Percentiles rank a stretch among this genome's conserved stretches.
These are phyloP conservation scores for Hydropsyche tenuis DNA, from an alignment of 1,140 invertebrate genomes.

Conservation along the genomic window DNA sequence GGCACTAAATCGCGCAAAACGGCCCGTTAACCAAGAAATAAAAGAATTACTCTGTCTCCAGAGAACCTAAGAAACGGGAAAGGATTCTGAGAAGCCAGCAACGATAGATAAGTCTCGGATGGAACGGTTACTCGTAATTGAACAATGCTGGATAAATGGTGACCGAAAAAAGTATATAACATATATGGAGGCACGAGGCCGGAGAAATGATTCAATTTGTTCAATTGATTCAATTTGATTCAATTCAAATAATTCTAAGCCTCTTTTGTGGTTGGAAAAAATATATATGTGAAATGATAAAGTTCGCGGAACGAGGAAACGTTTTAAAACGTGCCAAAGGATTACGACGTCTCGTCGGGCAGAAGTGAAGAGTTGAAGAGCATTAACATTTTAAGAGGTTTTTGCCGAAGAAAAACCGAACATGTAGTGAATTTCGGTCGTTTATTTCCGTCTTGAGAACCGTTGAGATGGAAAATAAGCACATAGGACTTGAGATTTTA, in stretches of 20 bases:
- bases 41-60: not conserved
- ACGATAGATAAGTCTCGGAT: slow-evolving; percentile 22
- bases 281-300: not conserved
- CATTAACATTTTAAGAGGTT: too few relatives aligned
- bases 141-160: slow-evolving; percentile 49
- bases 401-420: too few relatives aligned
- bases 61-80: not conserved
- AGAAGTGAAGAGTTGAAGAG: too few relatives aligned
- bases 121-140: slow-evolving; percentile 35
- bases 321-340: too few relatives aligned
- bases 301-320: not conserved
- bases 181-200: not conserved
- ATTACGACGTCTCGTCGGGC: too few relatives aligned
- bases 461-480: too few relatives aligned
- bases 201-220: not conserved
- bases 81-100: not conserved
- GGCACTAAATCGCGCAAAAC: slow-evolving; percentile 4
- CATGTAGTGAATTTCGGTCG: too few relatives aligned
- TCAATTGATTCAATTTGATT: slow-evolving; percentile 2
- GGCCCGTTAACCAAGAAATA: slow-evolving; percentile 3
- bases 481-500: too few relatives aligned
- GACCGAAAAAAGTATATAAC: not conserved
- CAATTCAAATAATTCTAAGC: not conserved
- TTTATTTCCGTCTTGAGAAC: too few relatives aligned
- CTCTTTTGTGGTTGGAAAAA: not conserved